Percentiles rank a stretch among this genome's conserved stretches.
These are phyloP conservation scores for Lochmaea capreae DNA, from an alignment of 2,888 invertebrate genomes.

Conservation along the genomic window DNA sequence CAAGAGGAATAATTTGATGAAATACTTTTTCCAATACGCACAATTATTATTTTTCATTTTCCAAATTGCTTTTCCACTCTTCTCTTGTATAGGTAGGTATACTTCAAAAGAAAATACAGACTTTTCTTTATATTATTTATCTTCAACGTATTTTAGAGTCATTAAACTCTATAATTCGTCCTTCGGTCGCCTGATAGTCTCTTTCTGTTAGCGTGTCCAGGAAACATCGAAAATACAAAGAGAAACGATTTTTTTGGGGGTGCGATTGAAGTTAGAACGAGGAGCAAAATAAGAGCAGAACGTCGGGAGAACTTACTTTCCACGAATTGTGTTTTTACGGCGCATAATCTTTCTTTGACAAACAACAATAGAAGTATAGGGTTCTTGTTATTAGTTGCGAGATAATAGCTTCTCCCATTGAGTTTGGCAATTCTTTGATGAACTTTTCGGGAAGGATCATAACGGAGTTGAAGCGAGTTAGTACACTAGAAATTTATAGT, in stretches of 20 bases:
- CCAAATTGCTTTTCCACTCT: too few relatives aligned
- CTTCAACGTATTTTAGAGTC: background rate
- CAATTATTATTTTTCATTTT: too few relatives aligned
- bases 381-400: slow-evolving; percentile 35
- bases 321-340: slow-evolving; percentile 28
- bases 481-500: background rate
- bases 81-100: too few relatives aligned
- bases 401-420: slow-evolving; percentile 31
- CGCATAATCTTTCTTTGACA: slow-evolving; percentile 34
- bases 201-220: slow-evolving; percentile 25
- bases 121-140: background rate
- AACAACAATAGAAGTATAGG: slow-evolving; percentile 34
- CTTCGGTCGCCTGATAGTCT: slow-evolving; percentile 21
- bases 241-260: slow-evolving; percentile 22
- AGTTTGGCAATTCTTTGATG: slow-evolving; percentile 33
- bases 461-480: slow-evolving; percentile 16
- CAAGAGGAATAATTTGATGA: too few relatives aligned
- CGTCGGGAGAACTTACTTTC: slow-evolving; percentile 26
- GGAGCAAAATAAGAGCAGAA: slow-evolving; percentile 15
- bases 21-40: too few relatives aligned
- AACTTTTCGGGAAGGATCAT: slow-evolving; percentile 28
- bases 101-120: background rate
- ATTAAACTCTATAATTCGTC: slow-evolving; percentile 16
- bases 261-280: slow-evolving; percentile 26
- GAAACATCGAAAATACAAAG: slow-evolving; percentile 19